Evolutionary conservation across 2,113 vertebrate genomes (phyloP).

Genomic region (Phrynosoma blainvillii): DNA sequence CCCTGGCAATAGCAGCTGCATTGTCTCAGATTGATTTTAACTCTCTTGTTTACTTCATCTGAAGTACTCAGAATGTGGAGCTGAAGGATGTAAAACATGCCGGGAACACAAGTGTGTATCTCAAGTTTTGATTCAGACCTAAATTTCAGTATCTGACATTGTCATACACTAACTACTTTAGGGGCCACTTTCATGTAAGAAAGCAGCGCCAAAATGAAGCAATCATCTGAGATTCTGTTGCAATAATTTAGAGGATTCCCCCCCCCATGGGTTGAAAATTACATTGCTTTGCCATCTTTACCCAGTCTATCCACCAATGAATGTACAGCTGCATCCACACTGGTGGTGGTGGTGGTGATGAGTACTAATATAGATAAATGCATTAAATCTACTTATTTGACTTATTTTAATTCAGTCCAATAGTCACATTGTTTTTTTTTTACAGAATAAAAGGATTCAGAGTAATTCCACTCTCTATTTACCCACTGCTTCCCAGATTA

Average conservation of each 20-base stretch:
- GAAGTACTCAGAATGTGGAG: neutral
- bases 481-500: neutral
- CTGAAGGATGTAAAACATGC: neutral
- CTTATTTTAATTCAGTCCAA: neutral
- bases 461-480: neutral
- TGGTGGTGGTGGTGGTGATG: no score
- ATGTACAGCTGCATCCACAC: no score
- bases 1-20: neutral
- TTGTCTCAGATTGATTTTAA: conserved; percentile 6
- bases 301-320: neutral
- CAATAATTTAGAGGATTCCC: neutral
- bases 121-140: no score
- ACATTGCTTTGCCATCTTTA: neutral
- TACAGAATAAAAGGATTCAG: neutral
- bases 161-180: neutral
- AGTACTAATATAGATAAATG: no score
- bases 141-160: neutral
- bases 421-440: neutral
- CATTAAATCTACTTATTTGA: neutral
- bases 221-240: neutral
- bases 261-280: neutral
- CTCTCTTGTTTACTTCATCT: conserved; percentile 12
- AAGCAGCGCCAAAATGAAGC: neutral
- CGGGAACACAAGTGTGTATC: neutral
- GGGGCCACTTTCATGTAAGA: neutral